A percentile compares a stretch with the other conserved stretches of the same genome.
Evolutionary conservation across 2,113 vertebrate genomes (phyloP).

Genomic region (Cyanoderma ruficeps): DNA sequence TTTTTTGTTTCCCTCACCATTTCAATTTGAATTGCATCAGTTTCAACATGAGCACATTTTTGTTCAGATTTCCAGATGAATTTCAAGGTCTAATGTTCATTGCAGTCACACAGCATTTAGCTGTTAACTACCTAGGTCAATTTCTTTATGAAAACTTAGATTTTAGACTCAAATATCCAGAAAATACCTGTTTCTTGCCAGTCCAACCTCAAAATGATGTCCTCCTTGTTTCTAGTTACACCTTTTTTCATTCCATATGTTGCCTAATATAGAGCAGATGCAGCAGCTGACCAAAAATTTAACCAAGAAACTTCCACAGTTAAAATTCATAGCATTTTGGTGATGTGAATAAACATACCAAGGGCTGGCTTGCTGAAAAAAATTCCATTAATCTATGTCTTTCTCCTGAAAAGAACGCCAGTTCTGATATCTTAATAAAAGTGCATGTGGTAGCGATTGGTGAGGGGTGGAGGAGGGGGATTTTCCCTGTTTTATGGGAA

Average conservation of each 20-base stretch:
- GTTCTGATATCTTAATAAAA: not conserved
- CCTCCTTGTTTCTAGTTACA: not conserved
- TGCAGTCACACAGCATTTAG: not conserved
- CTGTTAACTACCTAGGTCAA: not conserved
- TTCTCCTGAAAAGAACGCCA: not conserved
- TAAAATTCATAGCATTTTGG: not conserved
- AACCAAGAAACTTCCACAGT: not conserved
- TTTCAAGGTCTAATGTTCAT: not conserved
- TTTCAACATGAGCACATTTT: not conserved
- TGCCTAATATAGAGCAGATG: not conserved
- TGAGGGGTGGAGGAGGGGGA: not conserved
- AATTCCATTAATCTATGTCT: not conserved
- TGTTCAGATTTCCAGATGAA: not conserved
- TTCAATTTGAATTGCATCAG: not conserved
- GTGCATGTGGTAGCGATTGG: not conserved
- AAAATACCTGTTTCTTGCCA: not conserved
- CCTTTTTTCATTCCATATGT: not conserved
- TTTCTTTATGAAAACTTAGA: not conserved
- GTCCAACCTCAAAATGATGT: not conserved
- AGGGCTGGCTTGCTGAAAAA: not conserved
- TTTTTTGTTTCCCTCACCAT: not conserved
- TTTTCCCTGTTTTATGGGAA: not conserved
- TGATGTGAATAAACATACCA: not conserved
- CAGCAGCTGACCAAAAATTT: not conserved
- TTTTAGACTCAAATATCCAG: not conserved